Evolutionary conservation across 2,113 vertebrate genomes (phyloP).

Genomic region (Shinisaurus crocodilurus): DNA sequence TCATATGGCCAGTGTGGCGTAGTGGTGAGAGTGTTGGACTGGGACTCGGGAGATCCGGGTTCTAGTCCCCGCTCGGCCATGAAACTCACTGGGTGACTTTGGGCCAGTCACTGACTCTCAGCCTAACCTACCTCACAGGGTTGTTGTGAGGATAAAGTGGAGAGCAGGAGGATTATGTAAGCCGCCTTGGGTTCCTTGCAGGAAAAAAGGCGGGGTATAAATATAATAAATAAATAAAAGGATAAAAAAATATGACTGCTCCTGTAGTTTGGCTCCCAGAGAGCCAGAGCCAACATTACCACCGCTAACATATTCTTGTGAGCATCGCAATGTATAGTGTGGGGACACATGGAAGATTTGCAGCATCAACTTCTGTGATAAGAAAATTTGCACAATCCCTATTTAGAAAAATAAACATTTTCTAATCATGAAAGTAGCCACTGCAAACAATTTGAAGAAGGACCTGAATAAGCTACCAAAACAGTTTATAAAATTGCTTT

Average conservation of each 20-base stretch:
- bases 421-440: neutral
- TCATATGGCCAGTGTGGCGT: no score
- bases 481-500: neutral
- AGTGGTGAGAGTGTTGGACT: no score
- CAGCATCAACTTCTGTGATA: neutral
- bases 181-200: no score
- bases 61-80: no score
- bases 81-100: no score
- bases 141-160: neutral
- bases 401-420: neutral
- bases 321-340: neutral
- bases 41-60: no score
- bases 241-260: neutral
- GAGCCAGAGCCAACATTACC: neutral
- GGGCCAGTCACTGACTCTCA: no score
- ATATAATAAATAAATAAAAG: no score
- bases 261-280: neutral
- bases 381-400: neutral
- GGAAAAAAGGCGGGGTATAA: no score
- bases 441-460: neutral
- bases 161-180: no score
- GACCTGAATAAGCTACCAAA: neutral
- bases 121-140: no score
- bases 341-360: neutral
- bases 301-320: neutral